A percentile compares a stretch with the other conserved stretches of the same genome.
These are phyloP conservation scores for Melieria omissa DNA, from an alignment of 2,888 invertebrate species.

Conservation along the genomic window DNA sequence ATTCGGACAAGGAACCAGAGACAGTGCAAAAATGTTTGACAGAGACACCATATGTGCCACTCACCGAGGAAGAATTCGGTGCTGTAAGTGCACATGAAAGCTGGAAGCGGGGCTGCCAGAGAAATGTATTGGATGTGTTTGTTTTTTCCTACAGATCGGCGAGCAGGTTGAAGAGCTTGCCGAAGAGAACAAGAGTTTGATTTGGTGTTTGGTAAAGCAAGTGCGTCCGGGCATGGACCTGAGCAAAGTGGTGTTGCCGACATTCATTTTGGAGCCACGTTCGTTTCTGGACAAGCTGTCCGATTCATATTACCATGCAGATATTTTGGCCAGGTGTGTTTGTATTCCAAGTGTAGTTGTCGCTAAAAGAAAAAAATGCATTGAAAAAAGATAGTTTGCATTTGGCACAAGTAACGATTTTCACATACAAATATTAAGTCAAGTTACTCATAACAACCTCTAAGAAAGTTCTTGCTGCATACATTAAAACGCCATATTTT, in stretches of 20 bases:
- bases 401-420: background rate
- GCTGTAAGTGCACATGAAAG: conserved; percentile 60
- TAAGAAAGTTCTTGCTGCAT: no score
- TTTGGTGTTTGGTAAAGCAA: conserved; percentile 95
- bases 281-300: conserved; percentile 93
- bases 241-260: conserved; percentile 84
- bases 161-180: conserved; percentile 91
- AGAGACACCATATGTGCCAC: conserved; percentile 73
- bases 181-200: conserved; percentile 93
- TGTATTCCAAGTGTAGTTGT: background rate
- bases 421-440: no score
- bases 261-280: conserved; percentile 92
- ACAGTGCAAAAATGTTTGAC: conserved; percentile 63
- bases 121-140: background rate
- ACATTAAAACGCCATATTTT: no score
- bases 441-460: no score
- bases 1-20: conserved; percentile 69
- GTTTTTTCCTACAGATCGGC: conserved; percentile 70
- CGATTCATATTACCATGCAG: conserved; percentile 94
- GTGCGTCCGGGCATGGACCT: conserved; percentile 96
- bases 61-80: conserved; percentile 73
- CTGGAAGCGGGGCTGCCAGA: background rate
- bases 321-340: conserved; percentile 83
- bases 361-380: no score
- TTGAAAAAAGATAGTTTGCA: background rate